phyloP scores from a whole-genome alignment of 2,888 invertebrate species.

The Acanthococcus lagerstroemiae region DNA sequence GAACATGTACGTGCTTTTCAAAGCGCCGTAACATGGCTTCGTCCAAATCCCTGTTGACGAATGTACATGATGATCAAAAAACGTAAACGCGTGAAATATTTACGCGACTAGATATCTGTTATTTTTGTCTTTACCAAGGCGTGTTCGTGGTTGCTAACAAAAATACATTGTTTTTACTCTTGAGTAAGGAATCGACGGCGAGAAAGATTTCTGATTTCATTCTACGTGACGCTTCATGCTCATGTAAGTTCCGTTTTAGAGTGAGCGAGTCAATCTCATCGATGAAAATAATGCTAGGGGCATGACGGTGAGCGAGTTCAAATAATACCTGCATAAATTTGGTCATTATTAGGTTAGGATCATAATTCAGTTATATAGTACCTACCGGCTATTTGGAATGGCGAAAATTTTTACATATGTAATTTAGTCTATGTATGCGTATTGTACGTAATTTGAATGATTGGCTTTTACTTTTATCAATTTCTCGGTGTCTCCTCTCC shows the following conservation, averaged over 20 bases:
- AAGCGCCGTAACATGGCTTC: constrained; percentile 75
- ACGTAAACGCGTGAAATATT: too few relatives aligned
- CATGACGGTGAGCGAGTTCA: constrained; percentile 71
- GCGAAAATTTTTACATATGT: not conserved
- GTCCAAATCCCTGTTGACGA: constrained; percentile 82
- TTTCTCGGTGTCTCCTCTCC: constrained; percentile 93
- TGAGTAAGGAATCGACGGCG: constrained; percentile 67
- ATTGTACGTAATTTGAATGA: not conserved
- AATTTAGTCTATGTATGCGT: not conserved
- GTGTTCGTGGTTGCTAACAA: constrained; percentile 80
- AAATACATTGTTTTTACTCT: constrained; percentile 54
- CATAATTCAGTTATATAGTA: too few relatives aligned
- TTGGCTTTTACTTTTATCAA: constrained; percentile 57
- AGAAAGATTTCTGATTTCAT: constrained; percentile 81
- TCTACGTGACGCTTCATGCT: constrained; percentile 78
- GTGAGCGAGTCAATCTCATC: constrained; percentile 86
- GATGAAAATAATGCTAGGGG: constrained; percentile 84
- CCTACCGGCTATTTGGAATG: constrained; percentile 1
- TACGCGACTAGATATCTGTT: not conserved
- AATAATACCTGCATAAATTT: constrained; percentile 57
- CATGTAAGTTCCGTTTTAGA: constrained; percentile 54
- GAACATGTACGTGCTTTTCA: constrained; percentile 75
- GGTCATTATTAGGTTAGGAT: not conserved
- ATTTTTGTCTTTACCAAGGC: constrained; percentile 58
- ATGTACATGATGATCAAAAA: too few relatives aligned